Evolutionary conservation across 2,888 invertebrate genomes (phyloP).

Genomic region (Dasypogon diadema): DNA sequence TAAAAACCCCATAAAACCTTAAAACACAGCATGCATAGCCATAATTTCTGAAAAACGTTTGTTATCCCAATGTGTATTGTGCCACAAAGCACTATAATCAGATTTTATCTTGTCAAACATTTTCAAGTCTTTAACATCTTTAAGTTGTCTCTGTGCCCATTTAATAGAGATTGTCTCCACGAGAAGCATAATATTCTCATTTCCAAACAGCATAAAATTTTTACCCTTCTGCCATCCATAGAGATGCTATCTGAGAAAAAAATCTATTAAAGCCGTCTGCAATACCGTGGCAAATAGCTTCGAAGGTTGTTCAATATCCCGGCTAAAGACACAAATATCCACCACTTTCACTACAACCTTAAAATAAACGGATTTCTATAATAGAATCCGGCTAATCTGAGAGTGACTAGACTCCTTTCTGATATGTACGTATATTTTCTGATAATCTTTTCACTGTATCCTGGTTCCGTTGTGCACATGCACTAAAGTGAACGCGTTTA

Average conservation of each 20-base stretch:
- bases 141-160: not conserved
- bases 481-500: not conserved
- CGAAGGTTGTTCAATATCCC: constrained; percentile 1
- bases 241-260: constrained; percentile 29
- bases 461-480: not conserved
- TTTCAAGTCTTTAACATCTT: not conserved
- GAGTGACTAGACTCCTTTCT: constrained; percentile 18
- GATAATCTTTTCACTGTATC: constrained; percentile 7
- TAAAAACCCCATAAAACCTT: no score
- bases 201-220: constrained; percentile 27
- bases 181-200: constrained; percentile 22
- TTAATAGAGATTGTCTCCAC: not conserved
- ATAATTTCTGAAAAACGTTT: not conserved
- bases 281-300: not conserved
- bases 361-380: not conserved
- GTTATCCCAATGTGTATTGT: not conserved
- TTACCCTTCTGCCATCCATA: constrained; percentile 22
- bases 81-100: not conserved
- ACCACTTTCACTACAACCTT: not conserved
- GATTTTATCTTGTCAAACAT: not conserved
- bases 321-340: not conserved
- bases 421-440: constrained; percentile 6
- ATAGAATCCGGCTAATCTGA: constrained; percentile 15
- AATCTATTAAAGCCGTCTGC: constrained; percentile 37
- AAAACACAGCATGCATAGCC: no score